These are phyloP conservation scores for Eupithecia abbreviata DNA, from an alignment of 2,888 invertebrate species.

Conservation along the genomic window DNA sequence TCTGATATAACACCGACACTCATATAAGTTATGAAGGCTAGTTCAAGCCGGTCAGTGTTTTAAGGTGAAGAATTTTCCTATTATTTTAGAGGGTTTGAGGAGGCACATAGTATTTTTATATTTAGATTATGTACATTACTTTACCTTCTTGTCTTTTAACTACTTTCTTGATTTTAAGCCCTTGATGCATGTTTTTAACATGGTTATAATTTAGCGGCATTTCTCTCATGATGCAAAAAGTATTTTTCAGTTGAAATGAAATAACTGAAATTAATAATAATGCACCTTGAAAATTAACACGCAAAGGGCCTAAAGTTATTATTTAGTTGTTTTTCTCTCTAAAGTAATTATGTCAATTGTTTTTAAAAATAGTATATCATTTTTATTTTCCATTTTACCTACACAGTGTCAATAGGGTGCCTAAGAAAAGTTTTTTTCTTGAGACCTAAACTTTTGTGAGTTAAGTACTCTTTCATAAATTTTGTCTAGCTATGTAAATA, in stretches of 20 bases:
- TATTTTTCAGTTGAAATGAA: neutral
- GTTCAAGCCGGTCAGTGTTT: conserved; percentile 20
- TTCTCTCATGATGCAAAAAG: neutral
- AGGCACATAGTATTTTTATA: neutral
- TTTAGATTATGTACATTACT: neutral
- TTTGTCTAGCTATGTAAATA: neutral
- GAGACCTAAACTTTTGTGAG: neutral
- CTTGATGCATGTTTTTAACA: neutral
- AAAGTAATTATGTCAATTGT: neutral
- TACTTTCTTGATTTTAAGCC: neutral
- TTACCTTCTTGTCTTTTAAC: neutral
- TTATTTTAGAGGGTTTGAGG: neutral
- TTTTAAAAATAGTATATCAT: neutral
- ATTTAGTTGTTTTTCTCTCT: neutral
- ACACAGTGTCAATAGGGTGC: neutral
- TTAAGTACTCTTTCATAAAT: neutral
- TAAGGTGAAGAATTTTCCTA: neutral
- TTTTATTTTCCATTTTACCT: neutral
- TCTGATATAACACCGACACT: conserved; percentile 11
- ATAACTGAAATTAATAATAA: neutral
- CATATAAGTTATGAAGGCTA: conserved; percentile 3
- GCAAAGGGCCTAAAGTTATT: neutral
- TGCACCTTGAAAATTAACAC: neutral
- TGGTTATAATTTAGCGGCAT: neutral
- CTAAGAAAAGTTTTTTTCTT: neutral